Conservation (phyloP, 2,113 vertebrate genomes). For the Capreolus pygargus region DNA sequence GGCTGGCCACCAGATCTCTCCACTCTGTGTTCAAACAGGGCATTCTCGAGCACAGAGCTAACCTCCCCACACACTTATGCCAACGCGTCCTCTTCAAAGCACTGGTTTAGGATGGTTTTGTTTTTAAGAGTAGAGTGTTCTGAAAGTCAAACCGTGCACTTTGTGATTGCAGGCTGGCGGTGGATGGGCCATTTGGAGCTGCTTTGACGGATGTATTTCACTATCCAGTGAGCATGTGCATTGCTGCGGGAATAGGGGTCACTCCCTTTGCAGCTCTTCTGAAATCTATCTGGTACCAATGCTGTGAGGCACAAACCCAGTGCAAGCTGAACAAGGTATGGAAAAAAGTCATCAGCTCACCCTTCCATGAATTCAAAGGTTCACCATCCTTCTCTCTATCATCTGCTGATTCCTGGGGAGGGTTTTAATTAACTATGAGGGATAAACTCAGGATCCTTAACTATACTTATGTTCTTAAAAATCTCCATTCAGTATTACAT, state of each 20-base stretch:
- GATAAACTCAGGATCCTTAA: slow-evolving; percentile 71
- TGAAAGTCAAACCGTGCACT: neutral
- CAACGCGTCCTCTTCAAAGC: neutral
- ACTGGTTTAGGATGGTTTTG: no score
- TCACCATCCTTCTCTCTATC: slow-evolving; percentile 35
- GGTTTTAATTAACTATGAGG: slow-evolving; percentile 68
- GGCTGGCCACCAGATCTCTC: neutral
- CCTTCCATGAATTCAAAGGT: slow-evolving; percentile 12
- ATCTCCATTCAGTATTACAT: slow-evolving; percentile 60
- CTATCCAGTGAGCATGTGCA: slow-evolving; percentile 82
- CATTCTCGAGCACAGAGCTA: neutral
- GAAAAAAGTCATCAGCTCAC: slow-evolving; percentile 18
- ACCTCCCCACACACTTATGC: neutral
- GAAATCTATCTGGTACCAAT: slow-evolving; percentile 85
- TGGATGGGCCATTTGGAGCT: slow-evolving; percentile 86
- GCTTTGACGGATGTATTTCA: slow-evolving; percentile 80
- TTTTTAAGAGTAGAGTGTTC: neutral
- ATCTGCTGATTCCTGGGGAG: slow-evolving; percentile 47
- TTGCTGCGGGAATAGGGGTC: slow-evolving; percentile 86
- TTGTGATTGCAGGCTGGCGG: slow-evolving; percentile 78
- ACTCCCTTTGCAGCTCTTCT: slow-evolving; percentile 86
- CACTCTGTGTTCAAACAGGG: neutral
- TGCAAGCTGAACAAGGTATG: slow-evolving; percentile 82
- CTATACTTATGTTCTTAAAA: slow-evolving; percentile 73
- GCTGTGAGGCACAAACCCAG: slow-evolving; percentile 58